A percentile compares a stretch with the other conserved stretches of the same genome.
These are phyloP conservation scores for Thalassarche chlororhynchos DNA, from an alignment of 2,113 vertebrate genomes.

Conservation along the genomic window DNA sequence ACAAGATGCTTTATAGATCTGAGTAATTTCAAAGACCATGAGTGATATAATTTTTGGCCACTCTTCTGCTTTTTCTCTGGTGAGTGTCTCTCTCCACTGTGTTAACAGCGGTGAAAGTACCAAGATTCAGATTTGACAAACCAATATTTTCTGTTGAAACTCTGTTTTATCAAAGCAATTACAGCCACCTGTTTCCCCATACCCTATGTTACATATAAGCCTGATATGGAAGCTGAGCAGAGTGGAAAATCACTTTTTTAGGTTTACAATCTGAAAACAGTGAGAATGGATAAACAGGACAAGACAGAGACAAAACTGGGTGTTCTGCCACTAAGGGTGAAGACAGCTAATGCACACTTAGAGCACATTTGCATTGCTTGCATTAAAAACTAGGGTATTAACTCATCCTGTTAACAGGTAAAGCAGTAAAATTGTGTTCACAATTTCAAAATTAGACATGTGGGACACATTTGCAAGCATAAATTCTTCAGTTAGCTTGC, in stretches of 20 bases:
- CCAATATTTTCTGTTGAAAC: background rate
- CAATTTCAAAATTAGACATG: background rate
- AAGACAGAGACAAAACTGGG: background rate
- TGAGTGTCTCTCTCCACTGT: background rate
- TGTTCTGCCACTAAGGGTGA: background rate
- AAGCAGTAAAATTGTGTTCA: background rate
- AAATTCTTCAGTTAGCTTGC: background rate
- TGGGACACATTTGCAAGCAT: background rate
- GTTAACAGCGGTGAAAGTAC: background rate
- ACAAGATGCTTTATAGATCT: background rate
- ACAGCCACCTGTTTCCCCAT: background rate
- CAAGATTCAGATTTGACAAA: background rate
- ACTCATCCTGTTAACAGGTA: background rate
- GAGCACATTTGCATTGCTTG: background rate
- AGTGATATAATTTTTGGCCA: background rate
- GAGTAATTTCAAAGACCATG: background rate
- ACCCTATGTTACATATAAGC: background rate
- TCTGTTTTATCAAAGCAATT: background rate
- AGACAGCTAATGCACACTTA: background rate
- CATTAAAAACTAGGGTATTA: background rate
- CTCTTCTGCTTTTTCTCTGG: background rate
- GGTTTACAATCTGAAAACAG: background rate
- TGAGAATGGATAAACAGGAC: background rate
- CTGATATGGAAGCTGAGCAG: background rate
- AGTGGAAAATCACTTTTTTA: background rate